Conservation (phyloP, 2,113 vertebrate genomes). For the Opisthocomus hoazin region DNA sequence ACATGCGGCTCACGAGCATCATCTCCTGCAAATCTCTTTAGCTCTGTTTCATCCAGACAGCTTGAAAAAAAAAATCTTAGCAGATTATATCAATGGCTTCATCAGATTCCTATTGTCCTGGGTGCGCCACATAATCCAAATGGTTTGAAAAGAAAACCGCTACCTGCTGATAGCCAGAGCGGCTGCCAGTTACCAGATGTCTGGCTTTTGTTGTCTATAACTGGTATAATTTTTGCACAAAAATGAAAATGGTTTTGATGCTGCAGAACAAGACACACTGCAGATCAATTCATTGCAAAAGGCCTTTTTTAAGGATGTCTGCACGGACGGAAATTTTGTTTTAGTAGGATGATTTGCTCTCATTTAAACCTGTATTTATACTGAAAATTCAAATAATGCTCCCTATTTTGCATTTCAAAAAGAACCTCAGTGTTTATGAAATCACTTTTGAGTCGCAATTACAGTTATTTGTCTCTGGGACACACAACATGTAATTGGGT, state of each 20-base stretch:
- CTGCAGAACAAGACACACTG: background rate
- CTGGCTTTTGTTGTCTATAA: slow-evolving; percentile 60
- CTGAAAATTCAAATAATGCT: slow-evolving; percentile 26
- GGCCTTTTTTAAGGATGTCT: background rate
- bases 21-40: slow-evolving; percentile 8
- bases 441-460: slow-evolving; percentile 65
- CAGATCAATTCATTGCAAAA: slow-evolving; percentile 23
- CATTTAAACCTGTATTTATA: slow-evolving; percentile 60
- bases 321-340: slow-evolving; percentile 31
- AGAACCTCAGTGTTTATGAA: slow-evolving; percentile 52
- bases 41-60: slow-evolving; percentile 27
- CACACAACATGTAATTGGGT: slow-evolving; percentile 64
- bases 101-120: slow-evolving; percentile 70
- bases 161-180: slow-evolving; percentile 63
- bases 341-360: slow-evolving; percentile 40
- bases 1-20: background rate
- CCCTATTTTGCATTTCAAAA: slow-evolving; percentile 59
- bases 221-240: slow-evolving; percentile 51
- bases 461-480: slow-evolving; percentile 67
- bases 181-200: slow-evolving; percentile 69
- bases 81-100: slow-evolving; percentile 64
- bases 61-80: background rate
- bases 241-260: slow-evolving; percentile 21
- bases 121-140: slow-evolving; percentile 50
- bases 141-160: slow-evolving; percentile 65